phyloP scores from a whole-genome alignment of 2,113 vertebrate species.

The Pongo abelii region DNA sequence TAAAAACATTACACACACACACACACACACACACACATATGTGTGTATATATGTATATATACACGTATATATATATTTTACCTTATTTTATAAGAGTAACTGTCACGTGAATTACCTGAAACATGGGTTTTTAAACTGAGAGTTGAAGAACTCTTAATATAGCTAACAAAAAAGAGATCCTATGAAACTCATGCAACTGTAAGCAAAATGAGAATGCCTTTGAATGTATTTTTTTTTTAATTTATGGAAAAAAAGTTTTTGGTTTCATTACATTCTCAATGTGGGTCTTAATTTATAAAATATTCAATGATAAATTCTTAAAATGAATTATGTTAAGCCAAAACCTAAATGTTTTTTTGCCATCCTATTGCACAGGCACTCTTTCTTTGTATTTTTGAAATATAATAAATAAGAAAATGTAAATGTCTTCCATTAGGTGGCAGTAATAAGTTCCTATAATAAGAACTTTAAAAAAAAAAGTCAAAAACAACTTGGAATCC shows the following conservation, averaged over 20 bases:
- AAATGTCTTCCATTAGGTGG: not conserved
- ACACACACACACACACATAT: too few relatives aligned
- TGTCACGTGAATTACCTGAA: not conserved
- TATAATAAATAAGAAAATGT: not conserved
- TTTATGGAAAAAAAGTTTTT: not conserved
- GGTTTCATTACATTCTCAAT: not conserved
- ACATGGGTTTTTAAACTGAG: not conserved
- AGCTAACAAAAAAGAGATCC: not conserved
- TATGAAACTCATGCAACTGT: not conserved
- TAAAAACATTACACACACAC: not conserved
- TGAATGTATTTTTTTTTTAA: too few relatives aligned
- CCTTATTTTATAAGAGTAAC: not conserved
- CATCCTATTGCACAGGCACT: not conserved
- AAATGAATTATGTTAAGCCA: not conserved
- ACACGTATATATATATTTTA: not conserved
- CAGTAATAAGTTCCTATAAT: not conserved
- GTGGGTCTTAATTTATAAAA: not conserved
- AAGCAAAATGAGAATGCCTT: not conserved
- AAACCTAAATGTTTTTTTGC: not conserved
- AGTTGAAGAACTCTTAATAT: not conserved
- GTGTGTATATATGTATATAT: too few relatives aligned
- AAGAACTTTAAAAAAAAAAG: not conserved
- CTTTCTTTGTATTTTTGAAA: not conserved
- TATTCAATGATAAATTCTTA: not conserved
- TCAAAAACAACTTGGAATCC: not conserved